Evolutionary conservation across 2,797 vertebrate genomes (phyloP).

Genomic region (Chaetodon trifasciatus): DNA sequence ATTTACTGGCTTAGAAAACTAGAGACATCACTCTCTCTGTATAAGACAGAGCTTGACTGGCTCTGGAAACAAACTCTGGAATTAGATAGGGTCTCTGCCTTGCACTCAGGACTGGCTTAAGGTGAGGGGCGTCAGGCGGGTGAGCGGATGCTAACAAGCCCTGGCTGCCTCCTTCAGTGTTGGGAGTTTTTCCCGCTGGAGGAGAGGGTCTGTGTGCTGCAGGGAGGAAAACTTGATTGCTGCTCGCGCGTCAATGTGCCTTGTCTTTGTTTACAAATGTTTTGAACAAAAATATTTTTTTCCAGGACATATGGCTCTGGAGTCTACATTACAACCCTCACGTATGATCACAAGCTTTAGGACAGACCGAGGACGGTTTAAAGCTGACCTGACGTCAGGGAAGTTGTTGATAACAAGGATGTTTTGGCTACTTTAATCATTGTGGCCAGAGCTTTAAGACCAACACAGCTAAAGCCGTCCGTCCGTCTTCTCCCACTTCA

Average conservation of each 20-base stretch:
- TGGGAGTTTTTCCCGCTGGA: neutral
- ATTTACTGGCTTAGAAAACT: slow-evolving; percentile 9
- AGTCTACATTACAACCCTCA: neutral
- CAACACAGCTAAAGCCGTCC: too few relatives aligned
- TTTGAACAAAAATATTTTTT: neutral
- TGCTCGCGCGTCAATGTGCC: neutral
- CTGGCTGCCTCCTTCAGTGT: neutral
- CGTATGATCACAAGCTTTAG: neutral
- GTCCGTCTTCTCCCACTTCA: too few relatives aligned
- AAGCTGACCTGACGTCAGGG: too few relatives aligned
- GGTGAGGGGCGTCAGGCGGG: slow-evolving; percentile 1
- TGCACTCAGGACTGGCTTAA: neutral
- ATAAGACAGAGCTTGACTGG: neutral
- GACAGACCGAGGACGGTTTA: too few relatives aligned
- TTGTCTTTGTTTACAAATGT: neutral
- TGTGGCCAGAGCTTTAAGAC: neutral
- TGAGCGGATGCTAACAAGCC: neutral
- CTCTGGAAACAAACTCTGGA: neutral
- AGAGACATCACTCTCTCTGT: neutral
- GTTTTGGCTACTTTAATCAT: neutral
- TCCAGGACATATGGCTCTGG: neutral
- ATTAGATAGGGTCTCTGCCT: neutral
- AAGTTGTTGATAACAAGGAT: neutral
- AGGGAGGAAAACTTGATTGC: neutral
- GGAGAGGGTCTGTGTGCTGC: neutral